A percentile compares a stretch with the other conserved stretches of the same genome.
Conservation (phyloP, 2,113 vertebrate genomes). For the Orcinus orca region DNA sequence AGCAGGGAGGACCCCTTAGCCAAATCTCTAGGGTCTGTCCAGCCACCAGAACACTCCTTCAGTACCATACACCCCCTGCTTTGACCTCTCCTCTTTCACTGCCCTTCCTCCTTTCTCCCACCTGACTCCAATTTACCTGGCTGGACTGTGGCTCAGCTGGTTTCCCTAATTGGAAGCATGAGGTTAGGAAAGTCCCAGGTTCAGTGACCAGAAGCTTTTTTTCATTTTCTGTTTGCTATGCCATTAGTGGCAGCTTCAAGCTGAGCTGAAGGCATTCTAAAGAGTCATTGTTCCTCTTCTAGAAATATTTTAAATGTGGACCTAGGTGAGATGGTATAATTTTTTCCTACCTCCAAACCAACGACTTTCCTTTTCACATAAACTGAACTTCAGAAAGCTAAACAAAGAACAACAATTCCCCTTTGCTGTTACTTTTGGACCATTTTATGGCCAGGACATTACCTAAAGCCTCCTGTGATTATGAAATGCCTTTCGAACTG, state of each 20-base stretch:
- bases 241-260: constrained; percentile 9
- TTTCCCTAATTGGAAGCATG: constrained; percentile 61
- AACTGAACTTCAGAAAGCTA: not conserved
- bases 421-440: not conserved
- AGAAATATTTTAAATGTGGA: constrained; percentile 17
- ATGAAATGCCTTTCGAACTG: not conserved
- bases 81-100: constrained; percentile 59
- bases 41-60: not conserved
- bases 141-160: not conserved
- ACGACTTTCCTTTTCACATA: not conserved
- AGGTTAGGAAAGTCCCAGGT: not conserved
- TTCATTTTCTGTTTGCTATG: not conserved
- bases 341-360: not conserved
- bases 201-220: not conserved
- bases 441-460: not conserved
- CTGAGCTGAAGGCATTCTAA: constrained; percentile 21
- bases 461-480: not conserved
- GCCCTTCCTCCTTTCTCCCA: not conserved
- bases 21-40: not conserved
- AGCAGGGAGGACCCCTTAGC: not conserved
- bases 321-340: not conserved
- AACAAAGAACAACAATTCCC: not conserved
- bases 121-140: constrained; percentile 2
- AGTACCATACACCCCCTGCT: constrained; percentile 10
- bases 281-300: not conserved